Evolutionary conservation across 2,888 invertebrate species (phyloP).

Genomic region (Caenorhabditis drosophilae): DNA sequence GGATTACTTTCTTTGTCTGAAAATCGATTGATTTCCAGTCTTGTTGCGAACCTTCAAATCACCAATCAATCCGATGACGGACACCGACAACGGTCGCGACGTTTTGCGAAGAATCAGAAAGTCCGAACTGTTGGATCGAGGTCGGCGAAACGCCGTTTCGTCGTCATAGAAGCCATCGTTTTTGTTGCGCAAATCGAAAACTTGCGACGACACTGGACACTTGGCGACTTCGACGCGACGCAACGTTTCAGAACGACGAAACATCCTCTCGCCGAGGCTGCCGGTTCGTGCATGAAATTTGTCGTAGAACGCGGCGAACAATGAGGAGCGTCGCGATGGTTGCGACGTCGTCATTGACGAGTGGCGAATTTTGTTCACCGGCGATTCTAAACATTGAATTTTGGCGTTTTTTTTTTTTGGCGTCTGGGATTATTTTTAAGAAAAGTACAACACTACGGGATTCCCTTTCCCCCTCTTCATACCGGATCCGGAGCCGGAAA

Average conservation of each 20-base stretch:
- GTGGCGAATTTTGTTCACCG: no score
- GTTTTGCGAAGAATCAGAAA: conserved; percentile 55
- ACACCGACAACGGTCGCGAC: conserved; percentile 54
- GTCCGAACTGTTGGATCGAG: conserved; percentile 54
- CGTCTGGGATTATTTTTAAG: no score
- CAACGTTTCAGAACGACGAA: conserved; percentile 15
- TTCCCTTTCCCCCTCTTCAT: no score
- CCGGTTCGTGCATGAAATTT: conserved; percentile 29
- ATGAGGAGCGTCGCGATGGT: conserved; percentile 24
- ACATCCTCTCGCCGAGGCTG: conserved; percentile 25
- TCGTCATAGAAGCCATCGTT: conserved; percentile 49
- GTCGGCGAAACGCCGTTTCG: conserved; percentile 45
- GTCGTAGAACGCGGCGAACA: conserved; percentile 17
- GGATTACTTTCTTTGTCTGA: conserved; percentile 50
- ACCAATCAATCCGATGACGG: conserved; percentile 56
- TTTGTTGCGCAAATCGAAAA: conserved; percentile 45
- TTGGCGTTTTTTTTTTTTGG: no score
- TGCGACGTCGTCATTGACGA: no score
- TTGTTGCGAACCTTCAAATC: no score
- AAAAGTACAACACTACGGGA: no score
- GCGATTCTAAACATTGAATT: no score
- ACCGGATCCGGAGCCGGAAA: no score
- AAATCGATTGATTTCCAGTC: no score
- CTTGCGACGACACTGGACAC: conserved; percentile 43
- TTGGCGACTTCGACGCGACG: conserved; percentile 30